A percentile compares a stretch with the other conserved stretches of the same genome.
These are phyloP conservation scores for Hypselothyrea guttata DNA, from an alignment of 2,888 invertebrate genomes.

Conservation along the genomic window DNA sequence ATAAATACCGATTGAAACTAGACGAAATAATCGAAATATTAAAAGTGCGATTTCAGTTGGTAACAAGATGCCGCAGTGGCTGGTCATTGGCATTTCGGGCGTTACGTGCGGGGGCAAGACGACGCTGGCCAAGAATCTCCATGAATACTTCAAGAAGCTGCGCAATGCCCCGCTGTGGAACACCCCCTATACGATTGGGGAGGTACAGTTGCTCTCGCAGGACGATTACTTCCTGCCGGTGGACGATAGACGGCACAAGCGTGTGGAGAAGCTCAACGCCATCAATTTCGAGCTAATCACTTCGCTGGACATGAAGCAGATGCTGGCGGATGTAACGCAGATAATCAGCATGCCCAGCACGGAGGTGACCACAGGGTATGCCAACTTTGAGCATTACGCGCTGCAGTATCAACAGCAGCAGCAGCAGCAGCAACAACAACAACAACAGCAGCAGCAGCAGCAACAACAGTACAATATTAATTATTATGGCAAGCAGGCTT, in stretches of 20 bases:
- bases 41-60: conserved; percentile 51
- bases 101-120: conserved; percentile 94
- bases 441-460: conserved; percentile 36
- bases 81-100: conserved; percentile 89
- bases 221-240: conserved; percentile 89
- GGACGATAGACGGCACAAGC: conserved; percentile 86
- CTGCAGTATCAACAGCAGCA: conserved; percentile 65
- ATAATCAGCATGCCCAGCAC: conserved; percentile 72
- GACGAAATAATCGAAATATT: background rate
- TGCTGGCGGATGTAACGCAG: conserved; percentile 85
- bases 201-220: conserved; percentile 86
- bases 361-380: conserved; percentile 58
- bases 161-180: conserved; percentile 76
- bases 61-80: conserved; percentile 83
- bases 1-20: no score
- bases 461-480: conserved; percentile 55
- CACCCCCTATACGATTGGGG: conserved; percentile 79
- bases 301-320: conserved; percentile 88
- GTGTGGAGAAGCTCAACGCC: conserved; percentile 86
- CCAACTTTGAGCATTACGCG: conserved; percentile 73
- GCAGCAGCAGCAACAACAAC: conserved; percentile 60
- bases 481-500: conserved; percentile 46
- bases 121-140: conserved; percentile 85
- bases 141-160: conserved; percentile 78
- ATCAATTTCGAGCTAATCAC: conserved; percentile 90